Evolutionary conservation across 2,797 vertebrate species (phyloP).

Genomic region (Danio jaintianensis): DNA sequence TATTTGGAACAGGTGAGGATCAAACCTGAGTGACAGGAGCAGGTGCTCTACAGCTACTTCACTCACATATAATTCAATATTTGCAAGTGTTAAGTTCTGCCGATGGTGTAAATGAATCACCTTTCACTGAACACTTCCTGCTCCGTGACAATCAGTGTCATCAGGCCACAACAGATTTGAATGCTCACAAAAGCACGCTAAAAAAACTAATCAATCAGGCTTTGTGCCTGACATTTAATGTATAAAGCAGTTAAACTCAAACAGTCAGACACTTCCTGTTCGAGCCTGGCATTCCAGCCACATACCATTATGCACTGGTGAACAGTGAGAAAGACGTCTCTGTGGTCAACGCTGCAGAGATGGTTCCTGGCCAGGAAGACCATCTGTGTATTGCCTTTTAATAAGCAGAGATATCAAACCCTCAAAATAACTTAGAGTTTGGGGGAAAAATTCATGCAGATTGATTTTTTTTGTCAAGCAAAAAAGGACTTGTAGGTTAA

Average conservation of each 20-base stretch:
- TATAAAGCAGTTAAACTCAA: slow-evolving; percentile 16
- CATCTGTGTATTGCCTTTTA: not conserved
- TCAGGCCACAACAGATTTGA: not conserved
- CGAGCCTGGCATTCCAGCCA: slow-evolving; percentile 44
- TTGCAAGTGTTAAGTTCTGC: not conserved
- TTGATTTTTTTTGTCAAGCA: not conserved
- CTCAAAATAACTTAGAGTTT: not conserved
- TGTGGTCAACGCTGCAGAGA: slow-evolving; percentile 41
- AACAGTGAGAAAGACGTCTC: slow-evolving; percentile 56
- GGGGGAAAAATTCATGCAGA: not conserved
- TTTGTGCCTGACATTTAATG: slow-evolving; percentile 23
- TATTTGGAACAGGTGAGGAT: slow-evolving; percentile 20
- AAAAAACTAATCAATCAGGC: slow-evolving; percentile 3
- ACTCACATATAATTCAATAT: not conserved
- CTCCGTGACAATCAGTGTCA: slow-evolving; percentile 6
- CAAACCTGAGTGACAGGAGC: slow-evolving; percentile 16
- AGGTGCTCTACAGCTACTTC: slow-evolving; percentile 22
- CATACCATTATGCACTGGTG: slow-evolving; percentile 56
- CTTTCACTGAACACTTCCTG: slow-evolving; percentile 7
- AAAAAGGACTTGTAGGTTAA: not conserved
- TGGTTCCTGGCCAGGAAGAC: slow-evolving; percentile 12
- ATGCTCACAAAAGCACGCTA: not conserved
- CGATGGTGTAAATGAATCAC: not conserved
- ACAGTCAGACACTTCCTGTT: slow-evolving; percentile 35
- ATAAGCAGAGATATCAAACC: slow-evolving; percentile 18